Evolutionary conservation across 2,888 invertebrate genomes (phyloP).

Genomic region (Mamestra brassicae): DNA sequence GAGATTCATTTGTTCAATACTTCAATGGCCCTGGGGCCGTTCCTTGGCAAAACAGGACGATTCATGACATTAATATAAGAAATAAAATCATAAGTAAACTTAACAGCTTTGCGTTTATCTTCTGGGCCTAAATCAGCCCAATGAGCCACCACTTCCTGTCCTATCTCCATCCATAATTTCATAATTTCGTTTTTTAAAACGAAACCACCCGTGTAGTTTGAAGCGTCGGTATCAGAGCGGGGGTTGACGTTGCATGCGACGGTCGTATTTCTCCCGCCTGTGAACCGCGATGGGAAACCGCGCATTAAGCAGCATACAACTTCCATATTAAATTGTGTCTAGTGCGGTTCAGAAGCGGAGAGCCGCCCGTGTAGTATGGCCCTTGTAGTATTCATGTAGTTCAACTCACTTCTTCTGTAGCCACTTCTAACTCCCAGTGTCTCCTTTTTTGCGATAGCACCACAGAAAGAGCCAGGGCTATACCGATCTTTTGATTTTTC

Average conservation of each 20-base stretch:
- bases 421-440: no score
- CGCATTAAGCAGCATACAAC: no score
- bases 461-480: no score
- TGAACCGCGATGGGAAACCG: no score
- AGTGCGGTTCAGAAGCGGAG: no score
- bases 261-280: no score
- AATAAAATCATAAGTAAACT: conserved; percentile 23
- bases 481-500: no score
- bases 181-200: conserved; percentile 15
- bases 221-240: not conserved
- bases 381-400: no score
- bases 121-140: conserved; percentile 17
- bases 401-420: no score
- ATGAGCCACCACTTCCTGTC: conserved; percentile 14
- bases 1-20: conserved; percentile 10
- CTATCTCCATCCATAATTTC: not conserved
- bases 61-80: conserved; percentile 4
- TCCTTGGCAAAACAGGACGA: conserved; percentile 11
- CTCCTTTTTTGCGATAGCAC: no score
- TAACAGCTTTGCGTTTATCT: conserved; percentile 13
- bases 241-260: not conserved
- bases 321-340: no score
- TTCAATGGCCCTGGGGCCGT: conserved; percentile 13
- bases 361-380: no score
- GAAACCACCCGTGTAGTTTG: not conserved